These are phyloP conservation scores for Cottoperca gobio DNA, from an alignment of 2,797 vertebrate species.

Conservation along the genomic window DNA sequence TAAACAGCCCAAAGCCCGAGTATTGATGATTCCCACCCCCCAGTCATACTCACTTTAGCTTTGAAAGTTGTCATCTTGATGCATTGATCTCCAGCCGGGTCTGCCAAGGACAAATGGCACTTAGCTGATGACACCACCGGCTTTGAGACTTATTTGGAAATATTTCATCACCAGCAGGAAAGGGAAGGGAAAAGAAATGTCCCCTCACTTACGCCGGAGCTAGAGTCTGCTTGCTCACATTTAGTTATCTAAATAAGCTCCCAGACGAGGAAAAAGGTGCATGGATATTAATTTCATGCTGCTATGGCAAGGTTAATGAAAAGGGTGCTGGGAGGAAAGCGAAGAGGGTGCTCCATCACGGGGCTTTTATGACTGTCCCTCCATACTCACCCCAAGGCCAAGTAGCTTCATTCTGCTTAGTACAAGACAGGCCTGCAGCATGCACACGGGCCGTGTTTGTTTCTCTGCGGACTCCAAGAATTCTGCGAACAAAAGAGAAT, in stretches of 20 bases:
- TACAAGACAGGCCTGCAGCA: constrained; percentile 29
- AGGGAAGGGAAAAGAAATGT: constrained; percentile 10
- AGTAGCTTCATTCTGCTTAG: constrained; percentile 17
- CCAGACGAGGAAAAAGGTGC: constrained; percentile 48
- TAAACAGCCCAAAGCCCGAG: constrained; percentile 44
- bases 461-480: constrained; percentile 33
- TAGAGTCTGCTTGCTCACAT: constrained; percentile 46
- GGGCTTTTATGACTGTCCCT: constrained; percentile 63
- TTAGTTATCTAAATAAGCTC: constrained; percentile 73
- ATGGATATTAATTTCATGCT: constrained; percentile 77
- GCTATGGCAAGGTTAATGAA: constrained; percentile 81
- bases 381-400: constrained; percentile 52
- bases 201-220: constrained; percentile 1
- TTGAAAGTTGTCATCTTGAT: constrained; percentile 68
- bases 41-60: constrained; percentile 46
- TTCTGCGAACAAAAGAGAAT: constrained; percentile 37
- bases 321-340: constrained; percentile 49
- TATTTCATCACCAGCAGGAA: constrained; percentile 65
- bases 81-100: constrained; percentile 60
- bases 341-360: constrained; percentile 68
- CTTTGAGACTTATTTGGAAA: constrained; percentile 61
- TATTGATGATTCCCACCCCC: constrained; percentile 51
- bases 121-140: constrained; percentile 80
- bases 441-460: constrained; percentile 35
- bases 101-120: constrained; percentile 79